These are phyloP conservation scores for Sinocyclocheilus anophthalmus DNA, from an alignment of 2,113 vertebrate genomes.

Conservation along the genomic window DNA sequence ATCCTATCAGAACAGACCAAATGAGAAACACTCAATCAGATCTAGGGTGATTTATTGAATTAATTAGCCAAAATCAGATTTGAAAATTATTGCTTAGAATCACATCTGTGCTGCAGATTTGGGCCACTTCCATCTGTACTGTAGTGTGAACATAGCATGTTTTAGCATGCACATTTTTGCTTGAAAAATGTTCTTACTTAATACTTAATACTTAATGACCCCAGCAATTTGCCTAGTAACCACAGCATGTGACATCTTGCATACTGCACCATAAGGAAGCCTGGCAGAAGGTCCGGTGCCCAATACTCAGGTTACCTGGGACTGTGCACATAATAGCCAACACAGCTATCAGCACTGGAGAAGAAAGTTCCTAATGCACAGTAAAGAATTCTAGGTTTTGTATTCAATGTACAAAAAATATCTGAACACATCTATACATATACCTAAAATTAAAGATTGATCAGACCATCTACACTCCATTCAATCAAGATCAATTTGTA, in stretches of 20 bases:
- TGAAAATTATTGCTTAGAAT: background rate
- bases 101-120: background rate
- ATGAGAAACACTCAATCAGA: background rate
- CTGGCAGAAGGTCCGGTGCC: background rate
- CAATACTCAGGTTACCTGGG: background rate
- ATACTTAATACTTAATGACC: background rate
- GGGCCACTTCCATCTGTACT: background rate
- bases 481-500: background rate
- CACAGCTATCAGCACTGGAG: background rate
- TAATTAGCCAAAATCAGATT: conserved; percentile 3
- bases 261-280: background rate
- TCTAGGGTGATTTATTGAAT: background rate
- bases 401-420: background rate
- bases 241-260: background rate
- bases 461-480: background rate
- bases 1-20: too few species aligned
- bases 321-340: background rate
- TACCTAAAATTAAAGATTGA: background rate
- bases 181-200: too few species aligned
- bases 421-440: too few species aligned
- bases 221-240: background rate
- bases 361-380: background rate
- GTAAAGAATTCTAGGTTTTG: background rate
- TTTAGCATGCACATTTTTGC: background rate
- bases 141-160: background rate